Conservation (phyloP, 2,797 vertebrate species). For the Chelon labrosus region DNA sequence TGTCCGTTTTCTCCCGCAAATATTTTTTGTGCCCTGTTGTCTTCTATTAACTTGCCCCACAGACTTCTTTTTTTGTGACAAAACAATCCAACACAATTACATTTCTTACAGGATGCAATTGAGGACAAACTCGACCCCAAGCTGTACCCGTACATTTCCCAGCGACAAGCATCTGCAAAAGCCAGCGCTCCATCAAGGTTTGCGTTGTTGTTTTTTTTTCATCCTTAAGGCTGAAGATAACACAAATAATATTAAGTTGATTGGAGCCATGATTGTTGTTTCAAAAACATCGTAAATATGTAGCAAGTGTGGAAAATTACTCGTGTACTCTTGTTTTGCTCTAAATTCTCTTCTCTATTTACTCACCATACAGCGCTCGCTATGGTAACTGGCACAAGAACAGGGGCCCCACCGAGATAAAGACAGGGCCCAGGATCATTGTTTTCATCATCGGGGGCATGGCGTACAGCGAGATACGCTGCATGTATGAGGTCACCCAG, state of each 20-base stretch:
- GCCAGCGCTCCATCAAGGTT: constrained; percentile 95
- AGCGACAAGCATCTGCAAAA: constrained; percentile 91
- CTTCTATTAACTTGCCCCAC: no score
- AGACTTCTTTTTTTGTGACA: no score
- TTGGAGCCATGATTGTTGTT: not conserved
- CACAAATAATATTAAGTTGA: not conserved
- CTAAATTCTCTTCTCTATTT: not conserved
- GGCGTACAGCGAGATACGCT: constrained; percentile 97
- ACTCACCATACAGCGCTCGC: constrained; percentile 87
- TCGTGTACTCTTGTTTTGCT: not conserved
- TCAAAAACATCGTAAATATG: not conserved
- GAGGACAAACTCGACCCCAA: constrained; percentile 98
- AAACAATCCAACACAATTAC: no score
- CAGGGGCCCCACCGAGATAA: constrained; percentile 94
- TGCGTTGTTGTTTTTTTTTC: not conserved
- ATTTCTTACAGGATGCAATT: constrained; percentile 89
- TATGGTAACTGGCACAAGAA: constrained; percentile 99
- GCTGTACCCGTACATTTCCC: constrained; percentile 96
- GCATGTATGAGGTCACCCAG: constrained; percentile 98
- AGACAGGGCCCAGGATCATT: constrained; percentile 94
- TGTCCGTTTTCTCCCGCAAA: no score
- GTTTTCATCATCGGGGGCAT: constrained; percentile 96
- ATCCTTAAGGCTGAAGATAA: not conserved
- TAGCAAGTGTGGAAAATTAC: not conserved
- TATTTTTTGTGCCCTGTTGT: no score